phyloP scores from a whole-genome alignment of 2,888 invertebrate genomes.

The Phalera bucephala region DNA sequence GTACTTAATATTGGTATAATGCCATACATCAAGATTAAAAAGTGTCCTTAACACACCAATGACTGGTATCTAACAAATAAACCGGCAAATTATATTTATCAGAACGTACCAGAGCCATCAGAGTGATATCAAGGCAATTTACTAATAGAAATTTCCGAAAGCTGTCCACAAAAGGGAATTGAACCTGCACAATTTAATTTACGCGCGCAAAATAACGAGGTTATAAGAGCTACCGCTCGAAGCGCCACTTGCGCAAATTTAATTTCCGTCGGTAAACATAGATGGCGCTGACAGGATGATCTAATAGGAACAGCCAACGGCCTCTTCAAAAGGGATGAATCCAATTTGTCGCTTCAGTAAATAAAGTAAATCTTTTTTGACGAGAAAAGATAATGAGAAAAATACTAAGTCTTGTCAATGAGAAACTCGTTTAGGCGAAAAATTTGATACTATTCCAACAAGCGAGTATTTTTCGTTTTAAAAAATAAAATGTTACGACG shows the following conservation, averaged over 20 bases:
- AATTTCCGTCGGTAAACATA: conserved; percentile 47
- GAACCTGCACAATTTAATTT: conserved; percentile 12
- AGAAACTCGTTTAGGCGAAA: not conserved
- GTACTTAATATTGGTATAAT: no score
- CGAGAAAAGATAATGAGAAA: not conserved
- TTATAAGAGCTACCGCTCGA: conserved; percentile 20
- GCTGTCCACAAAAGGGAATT: no score
- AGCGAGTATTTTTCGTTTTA: no score
- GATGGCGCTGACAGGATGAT: conserved; percentile 53
- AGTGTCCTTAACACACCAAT: no score
- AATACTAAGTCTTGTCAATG: not conserved
- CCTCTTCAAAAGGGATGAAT: conserved; percentile 33
- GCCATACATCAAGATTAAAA: no score
- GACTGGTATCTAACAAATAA: no score
- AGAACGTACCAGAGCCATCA: no score
- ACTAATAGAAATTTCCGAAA: no score
- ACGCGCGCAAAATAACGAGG: conserved; percentile 21
- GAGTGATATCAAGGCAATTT: no score
- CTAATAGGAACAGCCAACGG: conserved; percentile 39
- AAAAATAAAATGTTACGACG: no score
- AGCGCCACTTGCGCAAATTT: conserved; percentile 31
- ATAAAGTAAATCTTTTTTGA: conserved; percentile 14
- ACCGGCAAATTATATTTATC: no score
- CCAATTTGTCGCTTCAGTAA: conserved; percentile 45
- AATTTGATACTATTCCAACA: not conserved